Evolutionary conservation across 2,797 vertebrate genomes (phyloP), one percentile per base, ranked within the genome.

Genomic region (Amazona finschi): DNA sequence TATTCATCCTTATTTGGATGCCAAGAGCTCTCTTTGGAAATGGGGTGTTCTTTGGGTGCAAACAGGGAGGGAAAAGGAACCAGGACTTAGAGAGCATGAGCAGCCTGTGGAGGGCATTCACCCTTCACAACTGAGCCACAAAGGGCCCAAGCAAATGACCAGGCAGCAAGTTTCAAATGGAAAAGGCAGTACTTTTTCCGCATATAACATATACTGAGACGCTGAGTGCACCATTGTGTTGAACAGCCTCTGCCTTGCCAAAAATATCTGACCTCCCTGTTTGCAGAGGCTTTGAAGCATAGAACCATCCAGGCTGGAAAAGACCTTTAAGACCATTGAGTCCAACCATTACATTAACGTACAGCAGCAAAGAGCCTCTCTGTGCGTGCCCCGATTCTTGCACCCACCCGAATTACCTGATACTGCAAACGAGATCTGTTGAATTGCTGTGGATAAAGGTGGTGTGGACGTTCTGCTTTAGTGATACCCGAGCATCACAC

Each of bases 401-500:
- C 25, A 1, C 76, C 69, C 18, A 2, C 18, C 15, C 21, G 1
- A 17, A 17, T 8, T 28, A 41, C 22, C 36, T 2, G 2, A 1
- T 0, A 4, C 2, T 20, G 62, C 43, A 4, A 21, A 10, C 11
- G 2, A 14, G 55, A 36, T 6, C 21, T 3, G 0, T 11, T 5
- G 47, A 20, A 6, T 33, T 55, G 50, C 38, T 43, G 25, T 5
- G 3, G 67, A 0, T 2, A 2, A 17, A 39, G n/a, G 39, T 2
- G 8, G 6, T 21, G 36, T 5, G 5, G 58, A 1, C 2, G 0
- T 39, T 30, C 11, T 30, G 49, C 31, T 28, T 11, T 8, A 7
- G 33, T n/a, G 15, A 1, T 1, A 1, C 8, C 0, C 0, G 57
- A 38, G 39, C 19, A 2, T 2, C 3, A 3, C 62, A 2, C 25